Conservation (phyloP, 2,797 vertebrate species). For the Dermochelys coriacea region DNA sequence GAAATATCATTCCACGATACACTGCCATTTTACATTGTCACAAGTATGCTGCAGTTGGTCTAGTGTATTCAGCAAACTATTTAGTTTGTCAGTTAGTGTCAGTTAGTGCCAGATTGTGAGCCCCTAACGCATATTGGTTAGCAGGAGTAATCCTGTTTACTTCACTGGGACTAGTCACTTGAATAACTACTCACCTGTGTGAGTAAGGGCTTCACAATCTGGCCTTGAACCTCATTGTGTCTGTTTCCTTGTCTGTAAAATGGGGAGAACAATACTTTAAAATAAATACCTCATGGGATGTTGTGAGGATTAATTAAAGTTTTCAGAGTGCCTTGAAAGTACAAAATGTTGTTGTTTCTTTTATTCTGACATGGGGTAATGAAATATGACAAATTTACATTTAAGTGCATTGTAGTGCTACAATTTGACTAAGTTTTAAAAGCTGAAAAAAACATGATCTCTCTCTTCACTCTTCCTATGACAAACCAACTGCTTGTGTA, state of each 20-base stretch:
- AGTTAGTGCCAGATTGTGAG: background rate
- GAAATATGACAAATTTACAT: background rate
- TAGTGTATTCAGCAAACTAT: background rate
- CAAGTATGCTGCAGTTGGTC: background rate
- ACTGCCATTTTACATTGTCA: background rate
- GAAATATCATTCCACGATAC: background rate
- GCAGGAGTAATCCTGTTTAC: background rate
- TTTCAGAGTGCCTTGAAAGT: background rate
- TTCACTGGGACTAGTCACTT: background rate
- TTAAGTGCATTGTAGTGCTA: background rate
- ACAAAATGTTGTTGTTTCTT: background rate
- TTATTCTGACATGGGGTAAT: background rate
- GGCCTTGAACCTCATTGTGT: background rate
- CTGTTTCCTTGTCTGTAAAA: background rate
- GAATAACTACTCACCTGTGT: background rate
- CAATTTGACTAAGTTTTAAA: background rate
- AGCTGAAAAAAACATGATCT: background rate
- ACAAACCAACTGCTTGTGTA: background rate
- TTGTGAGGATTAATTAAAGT: background rate
- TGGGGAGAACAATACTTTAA: background rate
- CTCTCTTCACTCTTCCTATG: background rate
- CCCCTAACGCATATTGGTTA: background rate
- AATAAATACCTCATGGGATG: background rate
- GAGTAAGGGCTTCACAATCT: background rate
- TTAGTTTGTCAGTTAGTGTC: conserved; percentile 3